Base-by-base conservation (phyloP, 2,888 invertebrate species). In the Zaprionus obscuricornis region DNA sequence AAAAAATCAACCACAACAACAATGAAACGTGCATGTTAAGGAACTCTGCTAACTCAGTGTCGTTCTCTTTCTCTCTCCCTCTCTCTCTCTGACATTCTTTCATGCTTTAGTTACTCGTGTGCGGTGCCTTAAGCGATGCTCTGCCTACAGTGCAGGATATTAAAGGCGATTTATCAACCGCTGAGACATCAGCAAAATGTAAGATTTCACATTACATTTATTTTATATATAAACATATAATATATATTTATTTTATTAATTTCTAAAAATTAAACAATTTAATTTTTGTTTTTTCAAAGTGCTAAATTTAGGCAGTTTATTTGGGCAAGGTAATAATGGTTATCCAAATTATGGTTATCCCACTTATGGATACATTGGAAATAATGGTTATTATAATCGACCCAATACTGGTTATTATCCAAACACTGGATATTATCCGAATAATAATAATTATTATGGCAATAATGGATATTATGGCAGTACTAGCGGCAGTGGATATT, bases 231-330 rank as follows among this genome's bases (percentile, higher is more conserved):
- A 27, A 17, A 2, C 7, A 27, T 3, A 13, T 42, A 13, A 16
- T 14, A 17, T 3, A 8, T 33, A 5, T 6, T 18, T 22, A 18
- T 17, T 10, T 10, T 20, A 33, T 42, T 14, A 20, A 46, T 16
- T 59, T n/a, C n/a, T n/a, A n/a, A n/a, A n/a, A n/a, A n/a, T n/a
- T n/a, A n/a, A n/a, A n/a, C n/a, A n/a, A n/a, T n/a, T n/a, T n/a
- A n/a, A n/a, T n/a, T n/a, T n/a, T n/a, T n/a, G n/a, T n/a, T n/a
- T 13, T 26, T 33, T 8, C 42, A 31, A 63, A 90, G 90, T 86
- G 72, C 88, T 81, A 75, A 91, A 91, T 73, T 90, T 91, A 74
- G 90, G 91, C 20, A 88, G 91, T 22, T 87, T 91, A 24, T 88
- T 89, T 57, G 87, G 87, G 8, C 73, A 79, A 51, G 56, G 62